These are phyloP conservation scores for Apodemus speciosus DNA, from an alignment of 2,113 vertebrate species.

Conservation along the genomic window DNA sequence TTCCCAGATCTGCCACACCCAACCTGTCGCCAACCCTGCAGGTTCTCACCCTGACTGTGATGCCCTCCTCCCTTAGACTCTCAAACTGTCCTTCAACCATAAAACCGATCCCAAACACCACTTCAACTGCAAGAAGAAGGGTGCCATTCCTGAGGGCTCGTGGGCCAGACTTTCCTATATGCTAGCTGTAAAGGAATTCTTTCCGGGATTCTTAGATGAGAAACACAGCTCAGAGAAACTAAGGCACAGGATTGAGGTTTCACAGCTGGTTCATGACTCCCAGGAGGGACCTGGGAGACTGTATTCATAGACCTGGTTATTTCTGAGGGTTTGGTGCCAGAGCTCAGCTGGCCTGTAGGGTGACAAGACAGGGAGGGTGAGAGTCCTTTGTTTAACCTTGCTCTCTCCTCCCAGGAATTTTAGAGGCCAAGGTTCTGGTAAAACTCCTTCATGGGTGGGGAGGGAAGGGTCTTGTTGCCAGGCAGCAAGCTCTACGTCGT, in stretches of 20 bases:
- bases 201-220: not conserved
- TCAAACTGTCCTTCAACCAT: not conserved
- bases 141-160: not conserved
- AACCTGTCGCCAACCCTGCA: not conserved
- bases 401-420: not conserved
- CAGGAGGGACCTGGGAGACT: not conserved
- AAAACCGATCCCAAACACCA: not conserved
- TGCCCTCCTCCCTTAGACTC: not conserved
- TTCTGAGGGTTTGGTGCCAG: not conserved
- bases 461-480: not conserved
- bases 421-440: not conserved
- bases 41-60: not conserved
- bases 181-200: not conserved
- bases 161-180: not conserved
- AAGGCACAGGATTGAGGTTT: not conserved
- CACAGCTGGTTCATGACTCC: not conserved
- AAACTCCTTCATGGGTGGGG: not conserved
- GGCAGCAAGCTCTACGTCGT: not conserved
- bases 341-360: not conserved
- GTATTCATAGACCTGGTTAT: not conserved
- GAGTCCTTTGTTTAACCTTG: not conserved
- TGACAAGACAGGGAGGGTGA: too few relatives aligned
- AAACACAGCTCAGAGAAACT: not conserved
- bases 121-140: not conserved
- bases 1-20: not conserved